Conservation (phyloP, 2,888 invertebrate genomes). For the Leucoma salicis region DNA sequence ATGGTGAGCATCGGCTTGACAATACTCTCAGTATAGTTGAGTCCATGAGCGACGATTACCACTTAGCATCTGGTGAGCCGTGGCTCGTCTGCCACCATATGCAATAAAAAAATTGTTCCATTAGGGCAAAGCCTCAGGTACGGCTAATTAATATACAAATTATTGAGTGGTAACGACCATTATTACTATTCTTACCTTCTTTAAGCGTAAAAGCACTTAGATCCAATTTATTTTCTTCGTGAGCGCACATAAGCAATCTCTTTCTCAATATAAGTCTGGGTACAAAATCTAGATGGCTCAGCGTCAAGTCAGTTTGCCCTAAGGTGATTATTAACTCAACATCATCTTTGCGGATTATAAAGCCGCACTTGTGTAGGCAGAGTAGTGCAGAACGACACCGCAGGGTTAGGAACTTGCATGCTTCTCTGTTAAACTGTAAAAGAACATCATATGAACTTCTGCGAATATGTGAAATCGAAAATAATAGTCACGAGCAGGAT, state of each 20-base stretch:
- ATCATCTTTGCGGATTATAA: conserved; percentile 43
- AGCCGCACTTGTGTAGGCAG: conserved; percentile 53
- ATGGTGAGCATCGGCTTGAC: too few relatives aligned
- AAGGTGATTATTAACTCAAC: conserved; percentile 46
- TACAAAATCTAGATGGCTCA: conserved; percentile 49
- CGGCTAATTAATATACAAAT: too few relatives aligned
- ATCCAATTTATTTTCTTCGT: conserved; percentile 39
- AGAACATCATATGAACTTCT: too few relatives aligned
- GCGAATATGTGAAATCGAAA: too few relatives aligned
- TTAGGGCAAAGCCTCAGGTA: too few relatives aligned
- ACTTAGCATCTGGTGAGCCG: too few relatives aligned
- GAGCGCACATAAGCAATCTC: conserved; percentile 31
- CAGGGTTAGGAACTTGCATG: conserved; percentile 63
- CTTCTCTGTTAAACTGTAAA: conserved; percentile 51
- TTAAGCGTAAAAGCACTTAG: conserved; percentile 55
- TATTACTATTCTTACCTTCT: conserved; percentile 56
- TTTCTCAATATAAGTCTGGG: conserved; percentile 54
- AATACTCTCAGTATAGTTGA: too few relatives aligned
- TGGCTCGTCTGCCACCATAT: too few relatives aligned
- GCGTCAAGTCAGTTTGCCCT: conserved; percentile 25
- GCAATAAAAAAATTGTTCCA: too few relatives aligned
- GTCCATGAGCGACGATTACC: too few relatives aligned
- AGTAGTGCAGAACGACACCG: conserved; percentile 44
- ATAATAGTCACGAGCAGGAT: too few relatives aligned
- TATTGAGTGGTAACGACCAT: too few relatives aligned